These are phyloP conservation scores for Atherinosoma microstoma DNA, from an alignment of 2,797 vertebrate genomes.

Conservation along the genomic window DNA sequence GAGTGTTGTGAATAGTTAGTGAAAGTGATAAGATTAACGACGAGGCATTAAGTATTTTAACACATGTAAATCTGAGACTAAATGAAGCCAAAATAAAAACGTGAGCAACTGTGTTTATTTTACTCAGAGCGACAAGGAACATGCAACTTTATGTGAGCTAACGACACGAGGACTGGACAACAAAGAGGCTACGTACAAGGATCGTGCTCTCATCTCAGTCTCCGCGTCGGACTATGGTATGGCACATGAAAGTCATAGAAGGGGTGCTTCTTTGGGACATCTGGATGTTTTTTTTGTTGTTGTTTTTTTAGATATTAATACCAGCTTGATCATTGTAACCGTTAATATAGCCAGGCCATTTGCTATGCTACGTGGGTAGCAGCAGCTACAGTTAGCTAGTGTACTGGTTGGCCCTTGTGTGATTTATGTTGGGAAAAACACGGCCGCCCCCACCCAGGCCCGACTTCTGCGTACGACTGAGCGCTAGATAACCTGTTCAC, in stretches of 20 bases:
- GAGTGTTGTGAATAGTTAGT: background rate
- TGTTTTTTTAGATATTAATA: background rate
- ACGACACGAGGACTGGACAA: slow-evolving; percentile 76
- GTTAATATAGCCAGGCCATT: slow-evolving; percentile 24
- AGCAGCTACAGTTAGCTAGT: slow-evolving; percentile 46
- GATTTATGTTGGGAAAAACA: slow-evolving; percentile 76
- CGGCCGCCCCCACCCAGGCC: slow-evolving; percentile 82
- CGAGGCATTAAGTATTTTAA: background rate
- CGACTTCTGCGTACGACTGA: slow-evolving; percentile 46
- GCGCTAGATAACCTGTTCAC: background rate
- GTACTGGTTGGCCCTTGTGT: slow-evolving; percentile 38
- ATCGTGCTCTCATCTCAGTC: background rate
- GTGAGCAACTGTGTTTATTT: background rate
- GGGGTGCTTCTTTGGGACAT: accelerated
- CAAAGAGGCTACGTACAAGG: slow-evolving; percentile 70
- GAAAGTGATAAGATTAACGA: background rate
- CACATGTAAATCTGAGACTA: background rate
- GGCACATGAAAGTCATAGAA: background rate
- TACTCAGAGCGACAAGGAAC: background rate
- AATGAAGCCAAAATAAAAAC: background rate
- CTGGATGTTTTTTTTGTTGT: accelerated
- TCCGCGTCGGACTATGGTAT: background rate
- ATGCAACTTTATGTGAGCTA: slow-evolving; percentile 29
- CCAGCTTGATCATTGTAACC: background rate
- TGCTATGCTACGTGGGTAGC: slow-evolving; percentile 49